phyloP scores from a whole-genome alignment of 2,888 invertebrate genomes.

The Dynastes grantii region DNA sequence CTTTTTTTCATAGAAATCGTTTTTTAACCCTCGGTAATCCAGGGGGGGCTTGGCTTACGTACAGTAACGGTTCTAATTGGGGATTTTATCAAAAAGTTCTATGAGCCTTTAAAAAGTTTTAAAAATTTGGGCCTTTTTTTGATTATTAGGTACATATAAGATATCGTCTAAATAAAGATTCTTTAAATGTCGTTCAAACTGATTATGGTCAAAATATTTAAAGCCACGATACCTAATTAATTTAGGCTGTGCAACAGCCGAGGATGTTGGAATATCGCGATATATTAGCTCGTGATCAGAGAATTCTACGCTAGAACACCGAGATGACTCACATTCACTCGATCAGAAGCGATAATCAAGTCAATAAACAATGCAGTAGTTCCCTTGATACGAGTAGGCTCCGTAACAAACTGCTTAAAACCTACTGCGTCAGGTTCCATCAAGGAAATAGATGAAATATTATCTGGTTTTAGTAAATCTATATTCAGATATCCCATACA shows the following conservation, averaged over 20 bases:
- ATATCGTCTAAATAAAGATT: too few species aligned
- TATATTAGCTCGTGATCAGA: neutral
- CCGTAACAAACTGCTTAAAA: neutral
- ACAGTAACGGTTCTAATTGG: too few species aligned
- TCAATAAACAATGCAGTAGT: neutral
- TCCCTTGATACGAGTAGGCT: conserved; percentile 15
- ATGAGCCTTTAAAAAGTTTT: too few species aligned
- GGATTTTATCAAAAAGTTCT: too few species aligned
- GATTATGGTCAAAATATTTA: neutral
- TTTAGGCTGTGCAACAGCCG: neutral
- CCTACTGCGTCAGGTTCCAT: neutral
- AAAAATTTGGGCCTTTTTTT: too few species aligned
- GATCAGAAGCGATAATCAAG: neutral
- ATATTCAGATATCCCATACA: conserved; percentile 37
- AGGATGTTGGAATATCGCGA: neutral
- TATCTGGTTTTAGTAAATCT: conserved; percentile 7
- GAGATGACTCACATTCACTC: neutral
- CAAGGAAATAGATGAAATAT: neutral
- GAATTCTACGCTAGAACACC: neutral
- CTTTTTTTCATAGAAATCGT: too few species aligned
- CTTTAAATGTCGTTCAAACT: neutral
- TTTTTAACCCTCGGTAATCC: too few species aligned
- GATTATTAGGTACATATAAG: too few species aligned
- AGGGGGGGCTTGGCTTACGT: too few species aligned
- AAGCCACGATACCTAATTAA: neutral